These are phyloP conservation scores for Phenacoccus solenopsis DNA, from an alignment of 1,140 invertebrate genomes.

Conservation along the genomic window DNA sequence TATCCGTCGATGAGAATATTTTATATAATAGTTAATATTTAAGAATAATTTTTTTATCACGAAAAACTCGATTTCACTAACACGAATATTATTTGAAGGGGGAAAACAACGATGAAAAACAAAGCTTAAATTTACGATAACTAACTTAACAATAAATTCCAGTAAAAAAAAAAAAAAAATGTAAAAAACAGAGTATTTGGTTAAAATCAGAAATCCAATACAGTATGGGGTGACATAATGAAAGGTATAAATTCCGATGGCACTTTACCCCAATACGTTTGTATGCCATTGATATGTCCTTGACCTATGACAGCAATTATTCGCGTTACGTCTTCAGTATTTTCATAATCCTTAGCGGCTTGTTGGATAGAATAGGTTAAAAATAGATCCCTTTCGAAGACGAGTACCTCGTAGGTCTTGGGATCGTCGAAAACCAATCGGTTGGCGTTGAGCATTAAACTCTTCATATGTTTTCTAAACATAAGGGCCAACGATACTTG, in stretches of 20 bases:
- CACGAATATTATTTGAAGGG: too few relatives aligned
- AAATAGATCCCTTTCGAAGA: constrained; percentile 6
- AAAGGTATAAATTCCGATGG: constrained; percentile 8
- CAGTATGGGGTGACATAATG: neutral
- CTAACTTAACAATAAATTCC: too few relatives aligned
- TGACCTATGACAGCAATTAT: neutral
- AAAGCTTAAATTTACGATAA: too few relatives aligned
- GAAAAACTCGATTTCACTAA: too few relatives aligned
- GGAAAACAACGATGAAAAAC: too few relatives aligned
- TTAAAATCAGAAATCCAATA: neutral
- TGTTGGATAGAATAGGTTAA: constrained; percentile 4
- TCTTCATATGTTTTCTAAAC: constrained; percentile 3
- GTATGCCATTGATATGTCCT: constrained; percentile 4
- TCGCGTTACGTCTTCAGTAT: neutral
- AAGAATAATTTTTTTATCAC: too few relatives aligned
- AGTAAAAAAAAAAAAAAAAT: too few relatives aligned
- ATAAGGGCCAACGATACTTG: neutral
- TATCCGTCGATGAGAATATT: too few relatives aligned
- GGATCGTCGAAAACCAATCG: constrained; percentile 6
- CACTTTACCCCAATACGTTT: constrained; percentile 8
- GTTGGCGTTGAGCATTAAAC: neutral
- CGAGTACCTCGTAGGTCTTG: neutral
- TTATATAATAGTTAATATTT: too few relatives aligned
- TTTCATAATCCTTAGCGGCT: constrained; percentile 2
- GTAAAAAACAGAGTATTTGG: too few relatives aligned